These are phyloP conservation scores for Solenodon paradoxus DNA, from an alignment of 2,113 vertebrate genomes.

Conservation along the genomic window DNA sequence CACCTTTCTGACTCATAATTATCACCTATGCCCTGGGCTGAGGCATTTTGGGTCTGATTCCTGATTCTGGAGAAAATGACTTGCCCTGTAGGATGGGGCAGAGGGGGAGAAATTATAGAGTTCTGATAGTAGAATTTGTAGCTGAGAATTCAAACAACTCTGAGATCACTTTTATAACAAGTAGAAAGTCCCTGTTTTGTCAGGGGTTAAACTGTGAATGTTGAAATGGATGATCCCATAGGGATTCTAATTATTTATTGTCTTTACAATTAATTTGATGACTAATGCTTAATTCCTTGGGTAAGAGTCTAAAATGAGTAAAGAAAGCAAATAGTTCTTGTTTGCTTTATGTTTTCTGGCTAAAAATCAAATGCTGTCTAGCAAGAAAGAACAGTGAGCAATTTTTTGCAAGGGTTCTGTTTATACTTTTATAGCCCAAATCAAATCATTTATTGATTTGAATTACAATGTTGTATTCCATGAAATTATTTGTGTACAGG, in stretches of 20 bases:
- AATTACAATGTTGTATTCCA: neutral
- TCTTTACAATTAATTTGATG: constrained; percentile 37
- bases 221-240: neutral
- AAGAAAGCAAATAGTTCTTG: neutral
- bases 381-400: neutral
- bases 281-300: constrained; percentile 27
- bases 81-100: neutral
- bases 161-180: neutral
- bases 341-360: constrained; percentile 37
- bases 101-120: neutral
- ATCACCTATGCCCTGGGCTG: neutral
- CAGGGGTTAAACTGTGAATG: neutral
- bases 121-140: neutral
- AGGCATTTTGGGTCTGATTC: neutral
- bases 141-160: neutral
- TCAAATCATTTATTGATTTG: constrained; percentile 24
- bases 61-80: neutral
- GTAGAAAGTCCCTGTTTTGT: neutral
- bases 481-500: constrained; percentile 28
- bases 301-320: neutral
- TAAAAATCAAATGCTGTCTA: constrained; percentile 52
- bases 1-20: neutral
- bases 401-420: constrained; percentile 24
- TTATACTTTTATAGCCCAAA: constrained; percentile 49
- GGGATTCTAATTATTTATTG: neutral